Evolutionary conservation across 64 coral and sea anemone genomes (phyloP).

Genomic region (Catalaphyllia jardinei): DNA sequence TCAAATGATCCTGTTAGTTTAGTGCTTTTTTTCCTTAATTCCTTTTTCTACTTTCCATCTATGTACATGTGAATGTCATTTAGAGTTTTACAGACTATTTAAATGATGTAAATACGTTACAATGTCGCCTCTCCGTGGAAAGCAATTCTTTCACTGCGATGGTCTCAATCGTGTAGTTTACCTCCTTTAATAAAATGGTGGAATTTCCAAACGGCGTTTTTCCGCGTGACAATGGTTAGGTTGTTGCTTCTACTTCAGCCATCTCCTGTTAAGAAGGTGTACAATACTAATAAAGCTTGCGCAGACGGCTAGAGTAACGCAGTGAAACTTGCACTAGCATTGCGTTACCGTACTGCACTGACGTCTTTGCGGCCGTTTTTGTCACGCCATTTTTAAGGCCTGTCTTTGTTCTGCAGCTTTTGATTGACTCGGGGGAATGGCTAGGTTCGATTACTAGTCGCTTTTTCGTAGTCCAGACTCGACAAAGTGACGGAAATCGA

Average conservation of each 20-base stretch:
- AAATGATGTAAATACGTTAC: not conserved
- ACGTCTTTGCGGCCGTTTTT: too few species aligned
- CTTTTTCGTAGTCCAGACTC: too few species aligned
- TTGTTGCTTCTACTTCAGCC: not conserved
- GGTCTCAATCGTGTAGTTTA: not conserved
- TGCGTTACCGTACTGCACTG: too few species aligned
- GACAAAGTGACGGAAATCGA: too few species aligned
- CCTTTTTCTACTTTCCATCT: not conserved
- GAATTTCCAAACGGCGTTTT: not conserved
- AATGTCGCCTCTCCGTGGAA: not conserved
- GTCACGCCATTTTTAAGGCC: not conserved
- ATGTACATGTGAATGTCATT: not conserved
- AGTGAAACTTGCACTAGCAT: not conserved
- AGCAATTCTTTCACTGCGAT: not conserved
- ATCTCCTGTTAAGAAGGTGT: not conserved
- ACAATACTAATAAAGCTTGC: too few species aligned
- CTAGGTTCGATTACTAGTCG: too few species aligned
- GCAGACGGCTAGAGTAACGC: not conserved
- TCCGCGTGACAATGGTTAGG: not conserved
- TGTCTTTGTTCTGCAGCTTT: not conserved
- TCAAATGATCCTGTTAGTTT: constrained; percentile 65
- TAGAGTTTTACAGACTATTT: not conserved
- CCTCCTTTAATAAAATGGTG: not conserved
- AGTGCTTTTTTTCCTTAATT: not conserved
- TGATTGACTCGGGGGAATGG: too few species aligned